These are phyloP conservation scores for Amblyraja radiata DNA, from an alignment of 2,797 vertebrate species.

Conservation along the genomic window DNA sequence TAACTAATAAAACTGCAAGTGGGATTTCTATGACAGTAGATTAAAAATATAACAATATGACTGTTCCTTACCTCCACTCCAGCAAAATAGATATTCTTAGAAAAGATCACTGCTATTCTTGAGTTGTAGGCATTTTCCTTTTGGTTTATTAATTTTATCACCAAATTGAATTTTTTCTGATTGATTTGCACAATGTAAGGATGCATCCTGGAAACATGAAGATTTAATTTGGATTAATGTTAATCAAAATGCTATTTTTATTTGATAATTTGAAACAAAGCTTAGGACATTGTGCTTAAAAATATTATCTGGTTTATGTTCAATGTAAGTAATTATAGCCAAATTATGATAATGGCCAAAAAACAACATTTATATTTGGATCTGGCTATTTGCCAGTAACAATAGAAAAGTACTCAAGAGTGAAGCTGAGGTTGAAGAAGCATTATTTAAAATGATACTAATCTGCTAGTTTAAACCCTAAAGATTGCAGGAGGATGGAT, in stretches of 20 bases:
- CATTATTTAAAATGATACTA: background rate
- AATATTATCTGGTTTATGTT: background rate
- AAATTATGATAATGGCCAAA: background rate
- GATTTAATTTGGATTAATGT: background rate
- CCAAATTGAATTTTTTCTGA: constrained; percentile 72
- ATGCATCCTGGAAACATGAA: constrained; percentile 47
- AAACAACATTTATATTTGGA: background rate
- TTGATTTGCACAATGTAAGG: constrained; percentile 65
- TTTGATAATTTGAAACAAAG: background rate
- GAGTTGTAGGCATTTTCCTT: constrained; percentile 91
- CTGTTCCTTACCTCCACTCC: constrained; percentile 74
- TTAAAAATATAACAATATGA: background rate
- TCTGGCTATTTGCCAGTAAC: background rate
- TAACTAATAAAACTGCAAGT: background rate
- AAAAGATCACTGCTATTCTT: constrained; percentile 71
- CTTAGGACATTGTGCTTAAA: background rate
- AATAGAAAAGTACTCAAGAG: background rate
- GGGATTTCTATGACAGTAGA: background rate
- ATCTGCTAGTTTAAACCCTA: background rate
- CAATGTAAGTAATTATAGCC: background rate
- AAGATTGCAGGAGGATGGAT: background rate
- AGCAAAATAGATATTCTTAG: constrained; percentile 82
- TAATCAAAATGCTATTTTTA: background rate
- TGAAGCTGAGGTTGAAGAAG: background rate
- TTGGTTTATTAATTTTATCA: constrained; percentile 68